Percentiles rank a stretch among this genome's conserved stretches.
Conservation (phyloP, 64 coral and sea anemone species). For the Pachyseris speciosa region DNA sequence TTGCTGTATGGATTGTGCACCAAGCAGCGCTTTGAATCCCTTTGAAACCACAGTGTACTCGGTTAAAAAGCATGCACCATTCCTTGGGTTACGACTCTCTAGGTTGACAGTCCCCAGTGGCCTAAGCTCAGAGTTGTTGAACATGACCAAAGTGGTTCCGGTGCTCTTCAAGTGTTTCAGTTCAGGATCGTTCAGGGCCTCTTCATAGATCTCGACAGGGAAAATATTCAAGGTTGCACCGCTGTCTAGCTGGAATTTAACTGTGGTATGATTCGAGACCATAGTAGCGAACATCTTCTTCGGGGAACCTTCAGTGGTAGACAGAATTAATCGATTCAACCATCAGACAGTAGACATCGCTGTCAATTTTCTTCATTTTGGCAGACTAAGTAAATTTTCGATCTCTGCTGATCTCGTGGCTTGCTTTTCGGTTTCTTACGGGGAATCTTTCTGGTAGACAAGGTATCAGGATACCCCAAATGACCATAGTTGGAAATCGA, state of each 20-base stretch:
- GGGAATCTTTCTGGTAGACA: too few relatives aligned
- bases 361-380: too few relatives aligned
- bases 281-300: too few relatives aligned
- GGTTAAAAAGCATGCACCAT: background rate
- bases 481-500: too few relatives aligned
- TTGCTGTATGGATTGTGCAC: conserved; percentile 42
- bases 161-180: background rate
- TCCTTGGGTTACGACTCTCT: conserved; percentile 19
- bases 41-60: conserved; percentile 9
- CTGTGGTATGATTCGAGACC: background rate
- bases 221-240: conserved; percentile 66
- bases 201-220: conserved; percentile 18
- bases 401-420: too few relatives aligned
- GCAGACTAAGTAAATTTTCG: too few relatives aligned
- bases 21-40: conserved; percentile 20
- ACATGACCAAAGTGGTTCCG: background rate
- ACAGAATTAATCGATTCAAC: too few relatives aligned
- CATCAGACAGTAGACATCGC: too few relatives aligned
- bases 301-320: too few relatives aligned
- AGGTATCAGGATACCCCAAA: too few relatives aligned
- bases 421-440: too few relatives aligned
- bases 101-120: background rate
- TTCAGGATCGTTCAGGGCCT: conserved; percentile 5
- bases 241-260: conserved; percentile 40
- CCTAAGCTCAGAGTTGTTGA: background rate